Evolutionary conservation across 2,888 invertebrate genomes (phyloP).

Genomic region (Thumatha senex): DNA sequence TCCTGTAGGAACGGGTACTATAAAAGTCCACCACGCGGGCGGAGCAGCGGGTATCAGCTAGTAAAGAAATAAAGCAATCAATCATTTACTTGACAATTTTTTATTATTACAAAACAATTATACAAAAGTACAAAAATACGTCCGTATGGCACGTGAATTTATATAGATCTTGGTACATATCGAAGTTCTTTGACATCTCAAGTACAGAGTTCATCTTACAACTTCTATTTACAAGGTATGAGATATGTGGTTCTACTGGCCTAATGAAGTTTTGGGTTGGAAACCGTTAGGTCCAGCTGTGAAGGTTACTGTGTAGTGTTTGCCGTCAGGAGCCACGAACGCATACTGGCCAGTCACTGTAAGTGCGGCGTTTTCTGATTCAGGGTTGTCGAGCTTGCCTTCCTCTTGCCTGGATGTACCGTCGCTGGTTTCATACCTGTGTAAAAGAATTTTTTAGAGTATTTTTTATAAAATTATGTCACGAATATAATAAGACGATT

Average conservation of each 20-base stretch:
- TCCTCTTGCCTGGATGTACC: constrained; percentile 86
- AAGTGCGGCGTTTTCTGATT: constrained; percentile 85
- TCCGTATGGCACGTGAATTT: constrained; percentile 75
- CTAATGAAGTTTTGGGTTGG: constrained; percentile 80
- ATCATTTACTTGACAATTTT: constrained; percentile 15
- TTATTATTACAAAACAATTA: constrained; percentile 43
- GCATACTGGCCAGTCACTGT: constrained; percentile 85
- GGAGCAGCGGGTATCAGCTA: too few species aligned
- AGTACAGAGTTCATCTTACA: constrained; percentile 24
- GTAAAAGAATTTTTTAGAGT: not conserved
- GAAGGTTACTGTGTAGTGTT: constrained; percentile 85
- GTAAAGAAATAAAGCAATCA: not conserved
- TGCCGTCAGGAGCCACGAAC: constrained; percentile 86
- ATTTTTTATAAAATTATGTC: not conserved
- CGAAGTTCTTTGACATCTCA: constrained; percentile 51
- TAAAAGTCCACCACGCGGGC: too few species aligned
- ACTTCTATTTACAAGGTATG: constrained; percentile 32
- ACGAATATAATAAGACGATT: too few species aligned
- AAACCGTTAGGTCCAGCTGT: constrained; percentile 86
- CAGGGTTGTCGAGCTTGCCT: constrained; percentile 85
- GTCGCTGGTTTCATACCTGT: constrained; percentile 86
- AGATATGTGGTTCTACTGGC: constrained; percentile 52
- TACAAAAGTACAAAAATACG: constrained; percentile 59
- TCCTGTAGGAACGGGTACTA: too few species aligned
- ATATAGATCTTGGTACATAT: constrained; percentile 37